Evolutionary conservation across 2,888 invertebrate species (phyloP).

Genomic region (Glyphotaelius pellucidus): DNA sequence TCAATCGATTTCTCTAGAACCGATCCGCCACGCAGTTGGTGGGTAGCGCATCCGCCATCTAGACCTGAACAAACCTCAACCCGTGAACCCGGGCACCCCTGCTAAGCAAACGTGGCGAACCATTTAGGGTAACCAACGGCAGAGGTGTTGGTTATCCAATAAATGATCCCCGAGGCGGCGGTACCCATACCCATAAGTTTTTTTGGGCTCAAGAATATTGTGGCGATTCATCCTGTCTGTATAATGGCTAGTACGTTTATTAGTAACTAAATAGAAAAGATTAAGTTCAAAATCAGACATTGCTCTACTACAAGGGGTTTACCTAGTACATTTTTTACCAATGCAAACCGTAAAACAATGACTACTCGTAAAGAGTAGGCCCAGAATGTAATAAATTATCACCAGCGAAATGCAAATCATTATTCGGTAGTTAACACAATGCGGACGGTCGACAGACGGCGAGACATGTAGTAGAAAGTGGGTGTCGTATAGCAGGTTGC

Average conservation of each 20-base stretch:
- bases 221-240: no score
- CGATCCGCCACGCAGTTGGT: no score
- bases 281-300: background rate
- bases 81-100: no score
- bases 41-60: no score
- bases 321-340: background rate
- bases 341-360: background rate
- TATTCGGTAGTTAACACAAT: constrained; percentile 7
- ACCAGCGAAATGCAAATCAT: constrained; percentile 12
- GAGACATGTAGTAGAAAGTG: background rate
- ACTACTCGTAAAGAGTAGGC: background rate
- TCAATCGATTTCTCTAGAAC: no score
- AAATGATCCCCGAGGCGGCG: no score
- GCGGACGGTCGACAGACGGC: background rate
- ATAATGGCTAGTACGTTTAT: background rate
- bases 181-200: no score
- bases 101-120: no score
- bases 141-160: no score
- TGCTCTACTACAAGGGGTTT: background rate
- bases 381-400: background rate
- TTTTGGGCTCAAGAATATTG: no score
- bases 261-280: background rate
- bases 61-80: no score
- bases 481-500: background rate
- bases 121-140: no score